Conservation (phyloP, 1,140 invertebrate species). For the Brachionus sp. region DNA sequence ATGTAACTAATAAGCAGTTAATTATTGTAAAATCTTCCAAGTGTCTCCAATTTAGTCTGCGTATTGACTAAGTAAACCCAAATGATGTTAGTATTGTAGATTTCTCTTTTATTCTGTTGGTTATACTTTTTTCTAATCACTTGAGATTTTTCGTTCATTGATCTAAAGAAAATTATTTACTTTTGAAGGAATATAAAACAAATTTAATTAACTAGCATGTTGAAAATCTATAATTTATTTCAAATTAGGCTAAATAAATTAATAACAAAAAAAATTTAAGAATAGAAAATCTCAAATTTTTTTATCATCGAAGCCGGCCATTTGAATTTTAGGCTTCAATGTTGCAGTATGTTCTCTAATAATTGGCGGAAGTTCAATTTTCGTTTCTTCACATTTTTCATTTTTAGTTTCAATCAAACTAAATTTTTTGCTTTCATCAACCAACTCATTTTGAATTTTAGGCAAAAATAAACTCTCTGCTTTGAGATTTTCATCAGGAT, state of each 20-base stretch:
- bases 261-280: not conserved
- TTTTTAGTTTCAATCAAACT: not conserved
- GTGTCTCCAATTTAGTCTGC: too few relatives aligned
- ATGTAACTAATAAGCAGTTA: too few relatives aligned
- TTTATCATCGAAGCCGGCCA: not conserved
- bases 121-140: too few relatives aligned
- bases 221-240: not conserved
- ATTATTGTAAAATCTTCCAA: too few relatives aligned
- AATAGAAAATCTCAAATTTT: not conserved
- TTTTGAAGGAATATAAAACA: too few relatives aligned
- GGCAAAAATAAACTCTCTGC: conserved; percentile 1
- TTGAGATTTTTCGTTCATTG: too few relatives aligned
- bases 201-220: too few relatives aligned
- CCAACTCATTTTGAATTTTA: not conserved
- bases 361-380: not conserved
- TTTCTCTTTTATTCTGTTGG: too few relatives aligned
- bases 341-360: not conserved
- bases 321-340: conserved; percentile 3
- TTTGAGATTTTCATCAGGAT: not conserved
- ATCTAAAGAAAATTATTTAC: too few relatives aligned
- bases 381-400: not conserved
- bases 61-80: too few relatives aligned
- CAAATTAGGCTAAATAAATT: not conserved
- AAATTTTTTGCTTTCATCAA: not conserved
- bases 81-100: too few relatives aligned